Evolutionary conservation across 2,888 invertebrate species (phyloP).

Genomic region (Megastigmus dorsalis): DNA sequence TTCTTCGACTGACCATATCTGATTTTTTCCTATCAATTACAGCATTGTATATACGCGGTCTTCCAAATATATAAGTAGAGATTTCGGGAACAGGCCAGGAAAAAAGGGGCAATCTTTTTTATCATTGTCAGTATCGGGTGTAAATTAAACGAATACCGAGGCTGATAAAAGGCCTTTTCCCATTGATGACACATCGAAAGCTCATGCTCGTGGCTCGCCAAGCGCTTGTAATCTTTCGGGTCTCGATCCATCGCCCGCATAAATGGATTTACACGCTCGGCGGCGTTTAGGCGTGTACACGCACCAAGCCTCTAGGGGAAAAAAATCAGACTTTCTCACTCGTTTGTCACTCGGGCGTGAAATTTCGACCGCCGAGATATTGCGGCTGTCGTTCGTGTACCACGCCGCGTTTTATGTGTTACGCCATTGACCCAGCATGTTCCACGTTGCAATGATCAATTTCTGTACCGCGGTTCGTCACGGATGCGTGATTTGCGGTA

Average conservation of each 20-base stretch:
- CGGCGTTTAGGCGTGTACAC: neutral
- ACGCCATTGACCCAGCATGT: too few species aligned
- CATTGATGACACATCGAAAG: neutral
- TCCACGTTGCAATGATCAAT: too few species aligned
- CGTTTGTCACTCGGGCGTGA: conserved; percentile 16
- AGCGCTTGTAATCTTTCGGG: conserved; percentile 13
- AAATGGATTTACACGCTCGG: conserved; percentile 8
- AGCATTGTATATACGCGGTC: neutral
- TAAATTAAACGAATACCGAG: neutral
- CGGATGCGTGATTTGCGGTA: too few species aligned
- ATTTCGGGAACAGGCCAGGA: neutral
- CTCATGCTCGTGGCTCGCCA: neutral
- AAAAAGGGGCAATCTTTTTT: too few species aligned
- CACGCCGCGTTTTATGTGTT: too few species aligned
- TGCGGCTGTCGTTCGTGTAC: too few species aligned
- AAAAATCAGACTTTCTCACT: conserved; percentile 6
- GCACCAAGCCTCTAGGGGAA: too few species aligned
- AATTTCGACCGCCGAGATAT: conserved; percentile 15
- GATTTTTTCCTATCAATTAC: too few species aligned
- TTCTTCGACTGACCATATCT: too few species aligned
- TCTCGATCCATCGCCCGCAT: conserved; percentile 13
- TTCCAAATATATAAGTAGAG: neutral
- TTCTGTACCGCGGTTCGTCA: too few species aligned
- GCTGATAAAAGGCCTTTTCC: neutral
- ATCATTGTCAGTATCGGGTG: too few species aligned